These are phyloP conservation scores for Raja brachyura DNA, from an alignment of 2,113 vertebrate genomes.

Conservation along the genomic window DNA sequence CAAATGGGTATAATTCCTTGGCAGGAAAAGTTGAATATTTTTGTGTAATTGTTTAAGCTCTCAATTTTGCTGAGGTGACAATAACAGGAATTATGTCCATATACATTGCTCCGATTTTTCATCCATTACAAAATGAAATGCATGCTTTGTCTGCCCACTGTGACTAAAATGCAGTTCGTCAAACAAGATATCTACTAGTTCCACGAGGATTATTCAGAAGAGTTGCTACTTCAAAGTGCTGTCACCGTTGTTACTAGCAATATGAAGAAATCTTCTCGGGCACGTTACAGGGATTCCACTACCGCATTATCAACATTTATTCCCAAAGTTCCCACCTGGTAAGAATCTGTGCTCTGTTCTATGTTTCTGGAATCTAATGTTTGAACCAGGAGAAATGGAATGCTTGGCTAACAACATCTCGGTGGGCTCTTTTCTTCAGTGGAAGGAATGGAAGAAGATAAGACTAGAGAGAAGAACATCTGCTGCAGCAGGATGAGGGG, in stretches of 20 bases:
- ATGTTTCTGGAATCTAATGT: too few species aligned
- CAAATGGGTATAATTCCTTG: too few species aligned
- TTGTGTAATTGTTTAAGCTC: background rate
- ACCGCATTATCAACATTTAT: background rate
- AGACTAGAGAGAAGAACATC: too few species aligned
- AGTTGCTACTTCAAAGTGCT: background rate
- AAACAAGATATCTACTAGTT: background rate
- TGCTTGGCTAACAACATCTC: too few species aligned
- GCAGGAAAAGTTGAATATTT: too few species aligned
- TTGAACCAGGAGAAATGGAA: too few species aligned
- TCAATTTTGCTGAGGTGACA: background rate
- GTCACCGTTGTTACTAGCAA: background rate
- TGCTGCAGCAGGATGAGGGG: too few species aligned
- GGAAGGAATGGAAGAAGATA: too few species aligned
- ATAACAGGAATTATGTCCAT: background rate
- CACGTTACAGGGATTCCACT: background rate
- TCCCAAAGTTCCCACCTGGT: background rate
- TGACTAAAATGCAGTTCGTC: background rate
- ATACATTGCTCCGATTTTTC: background rate
- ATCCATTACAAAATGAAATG: background rate
- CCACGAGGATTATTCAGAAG: too few species aligned
- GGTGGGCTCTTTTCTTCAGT: too few species aligned
- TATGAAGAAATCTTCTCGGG: background rate
- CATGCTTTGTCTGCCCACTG: background rate
- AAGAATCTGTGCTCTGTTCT: background rate